These are phyloP conservation scores for Dasysyrphus tricinctus DNA, from an alignment of 2,888 invertebrate species.

Conservation along the genomic window DNA sequence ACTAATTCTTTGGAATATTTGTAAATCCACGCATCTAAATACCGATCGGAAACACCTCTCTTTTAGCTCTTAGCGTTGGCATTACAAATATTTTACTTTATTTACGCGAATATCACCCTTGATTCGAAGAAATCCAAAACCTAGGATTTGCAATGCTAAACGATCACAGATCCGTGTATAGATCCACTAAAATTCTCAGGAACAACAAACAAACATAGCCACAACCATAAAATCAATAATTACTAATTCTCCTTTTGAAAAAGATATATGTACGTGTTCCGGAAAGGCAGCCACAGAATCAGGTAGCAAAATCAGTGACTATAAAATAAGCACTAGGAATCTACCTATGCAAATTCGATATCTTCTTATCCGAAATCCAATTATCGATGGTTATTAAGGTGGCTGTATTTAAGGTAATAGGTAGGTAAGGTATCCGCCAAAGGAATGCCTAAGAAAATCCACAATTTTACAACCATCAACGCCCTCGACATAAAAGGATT, in stretches of 20 bases:
- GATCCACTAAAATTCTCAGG: conserved; percentile 41
- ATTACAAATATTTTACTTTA: conserved; percentile 72
- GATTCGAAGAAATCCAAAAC: conserved; percentile 46
- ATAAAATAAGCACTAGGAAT: neutral
- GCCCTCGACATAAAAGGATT: conserved; percentile 53
- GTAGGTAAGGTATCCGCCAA: conserved; percentile 12
- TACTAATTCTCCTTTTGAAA: conserved; percentile 17
- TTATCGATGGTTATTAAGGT: conserved; percentile 67
- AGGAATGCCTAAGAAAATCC: conserved; percentile 28
- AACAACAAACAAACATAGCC: conserved; percentile 65
- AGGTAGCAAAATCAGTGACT: neutral
- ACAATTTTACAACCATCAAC: conserved; percentile 60
- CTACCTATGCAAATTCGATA: neutral
- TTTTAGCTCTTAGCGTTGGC: conserved; percentile 1
- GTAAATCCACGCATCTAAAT: conserved; percentile 42
- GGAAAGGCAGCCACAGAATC: neutral
- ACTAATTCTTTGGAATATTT: conserved; percentile 13
- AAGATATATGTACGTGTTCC: conserved; percentile 3
- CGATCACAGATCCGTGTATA: conserved; percentile 49
- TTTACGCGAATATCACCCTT: conserved; percentile 25
- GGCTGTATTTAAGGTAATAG: neutral
- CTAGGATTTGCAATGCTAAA: conserved; percentile 37
- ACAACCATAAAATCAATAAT: conserved; percentile 40
- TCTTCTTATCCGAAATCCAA: conserved; percentile 60
- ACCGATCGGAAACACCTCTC: conserved; percentile 35